A percentile compares a stretch with the other conserved stretches of the same genome.
These are phyloP conservation scores for Microplitis manilae DNA, from an alignment of 2,888 invertebrate genomes.

Conservation along the genomic window DNA sequence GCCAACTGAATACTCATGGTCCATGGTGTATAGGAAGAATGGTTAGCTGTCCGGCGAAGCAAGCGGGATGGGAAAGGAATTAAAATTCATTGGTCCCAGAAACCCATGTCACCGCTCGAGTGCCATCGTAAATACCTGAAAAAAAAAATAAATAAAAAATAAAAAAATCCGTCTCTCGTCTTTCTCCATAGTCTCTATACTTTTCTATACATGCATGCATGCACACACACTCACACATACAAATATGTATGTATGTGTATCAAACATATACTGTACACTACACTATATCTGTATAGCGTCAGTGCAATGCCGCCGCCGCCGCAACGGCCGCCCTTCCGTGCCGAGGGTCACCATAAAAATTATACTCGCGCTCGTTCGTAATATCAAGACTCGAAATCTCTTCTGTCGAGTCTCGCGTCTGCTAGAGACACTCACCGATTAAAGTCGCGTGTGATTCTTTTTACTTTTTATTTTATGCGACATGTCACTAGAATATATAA, in stretches of 20 bases:
- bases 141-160: slow-evolving; percentile 43
- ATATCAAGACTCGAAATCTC: slow-evolving; percentile 57
- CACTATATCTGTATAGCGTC: slow-evolving; percentile 4
- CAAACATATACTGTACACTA: background rate
- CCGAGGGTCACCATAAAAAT: slow-evolving; percentile 64
- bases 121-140: slow-evolving; percentile 70
- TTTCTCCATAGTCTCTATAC: slow-evolving; percentile 22
- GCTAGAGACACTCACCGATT: slow-evolving; percentile 28
- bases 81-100: slow-evolving; percentile 70
- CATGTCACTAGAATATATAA: slow-evolving; percentile 25
- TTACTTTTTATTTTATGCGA: slow-evolving; percentile 28
- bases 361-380: slow-evolving; percentile 59
- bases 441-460: slow-evolving; percentile 36
- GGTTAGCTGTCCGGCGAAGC: slow-evolving; percentile 45
- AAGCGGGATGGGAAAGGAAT: slow-evolving; percentile 60
- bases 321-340: slow-evolving; percentile 46
- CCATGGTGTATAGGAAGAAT: slow-evolving; percentile 50
- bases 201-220: slow-evolving; percentile 9
- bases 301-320: slow-evolving; percentile 24
- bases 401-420: slow-evolving; percentile 18
- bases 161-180: slow-evolving; percentile 27
- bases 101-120: slow-evolving; percentile 70
- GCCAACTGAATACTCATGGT: background rate
- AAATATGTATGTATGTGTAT: too few relatives aligned
- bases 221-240: background rate